These are phyloP conservation scores for Austrolebias charrua DNA, from an alignment of 2,797 vertebrate species.

Conservation along the genomic window DNA sequence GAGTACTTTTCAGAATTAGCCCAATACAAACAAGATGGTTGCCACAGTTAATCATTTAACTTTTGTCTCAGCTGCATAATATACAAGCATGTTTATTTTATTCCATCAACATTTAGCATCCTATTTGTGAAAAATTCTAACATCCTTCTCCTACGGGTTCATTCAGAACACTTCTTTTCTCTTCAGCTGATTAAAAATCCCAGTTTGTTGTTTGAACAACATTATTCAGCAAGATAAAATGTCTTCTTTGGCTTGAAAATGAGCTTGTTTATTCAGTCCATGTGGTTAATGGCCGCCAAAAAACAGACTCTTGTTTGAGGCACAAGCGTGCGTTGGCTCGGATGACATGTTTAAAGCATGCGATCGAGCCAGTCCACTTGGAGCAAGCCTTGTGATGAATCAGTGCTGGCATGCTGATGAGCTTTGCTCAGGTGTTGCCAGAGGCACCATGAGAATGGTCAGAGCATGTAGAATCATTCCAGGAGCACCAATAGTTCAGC, in stretches of 20 bases:
- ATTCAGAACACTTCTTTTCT: not conserved
- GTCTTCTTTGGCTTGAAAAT: conserved; percentile 9
- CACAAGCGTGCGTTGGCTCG: conserved; percentile 38
- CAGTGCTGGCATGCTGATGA: conserved; percentile 70
- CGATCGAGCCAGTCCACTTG: conserved; percentile 47
- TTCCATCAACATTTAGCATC: not conserved
- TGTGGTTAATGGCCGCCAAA: conserved; percentile 27
- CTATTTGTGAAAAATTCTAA: not conserved
- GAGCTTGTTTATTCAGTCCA: conserved; percentile 30
- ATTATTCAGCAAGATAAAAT: conserved; percentile 10
- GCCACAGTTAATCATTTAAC: not conserved
- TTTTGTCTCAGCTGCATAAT: not conserved
- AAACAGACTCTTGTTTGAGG: conserved; percentile 46
- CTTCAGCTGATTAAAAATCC: conserved; percentile 4
- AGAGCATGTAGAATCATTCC: conserved; percentile 62
- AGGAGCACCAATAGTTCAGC: conserved; percentile 40
- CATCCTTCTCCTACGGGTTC: not conserved
- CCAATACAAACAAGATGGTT: not conserved
- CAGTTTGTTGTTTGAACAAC: conserved; percentile 16
- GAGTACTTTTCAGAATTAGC: not conserved
- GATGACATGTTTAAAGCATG: conserved; percentile 67
- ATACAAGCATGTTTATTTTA: not conserved
- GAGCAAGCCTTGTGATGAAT: conserved; percentile 58
- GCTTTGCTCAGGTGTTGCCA: conserved; percentile 73
- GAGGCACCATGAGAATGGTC: conserved; percentile 75